A percentile compares a stretch with the other conserved stretches of the same genome.
Evolutionary conservation across 2,113 vertebrate species (phyloP).

Genomic region (Urocolius indicus): DNA sequence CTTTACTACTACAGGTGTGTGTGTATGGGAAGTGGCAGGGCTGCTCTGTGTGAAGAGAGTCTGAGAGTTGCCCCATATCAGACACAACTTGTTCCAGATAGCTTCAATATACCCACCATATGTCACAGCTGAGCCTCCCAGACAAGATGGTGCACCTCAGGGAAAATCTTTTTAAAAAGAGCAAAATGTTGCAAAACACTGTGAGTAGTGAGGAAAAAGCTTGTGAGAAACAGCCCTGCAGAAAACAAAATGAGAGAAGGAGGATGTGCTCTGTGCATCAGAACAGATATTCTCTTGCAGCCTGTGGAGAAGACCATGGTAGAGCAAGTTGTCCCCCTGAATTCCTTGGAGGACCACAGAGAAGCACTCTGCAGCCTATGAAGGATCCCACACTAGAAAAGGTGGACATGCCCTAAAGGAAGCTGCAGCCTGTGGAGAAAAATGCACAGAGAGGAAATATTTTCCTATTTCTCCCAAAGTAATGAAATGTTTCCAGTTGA

Average conservation of each 20-base stretch:
- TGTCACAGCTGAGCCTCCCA: neutral
- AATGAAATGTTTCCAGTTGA: neutral
- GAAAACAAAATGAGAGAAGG: neutral
- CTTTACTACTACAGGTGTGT: neutral
- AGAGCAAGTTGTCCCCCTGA: neutral
- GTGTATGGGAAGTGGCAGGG: neutral
- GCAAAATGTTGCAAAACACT: neutral
- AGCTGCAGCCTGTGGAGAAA: neutral
- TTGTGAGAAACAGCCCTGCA: neutral
- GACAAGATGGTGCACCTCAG: neutral
- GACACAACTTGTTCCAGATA: neutral
- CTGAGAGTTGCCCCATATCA: neutral
- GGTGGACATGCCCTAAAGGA: neutral
- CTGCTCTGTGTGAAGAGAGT: neutral
- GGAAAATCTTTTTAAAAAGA: neutral
- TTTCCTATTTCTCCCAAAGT: neutral
- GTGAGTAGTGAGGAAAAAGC: neutral
- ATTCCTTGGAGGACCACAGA: neutral
- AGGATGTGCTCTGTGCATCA: neutral
- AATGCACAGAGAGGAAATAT: neutral
- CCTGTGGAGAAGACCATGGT: neutral
- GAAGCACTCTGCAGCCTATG: neutral
- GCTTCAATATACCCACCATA: neutral
- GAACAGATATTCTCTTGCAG: neutral
- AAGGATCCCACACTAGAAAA: accelerated